Percentiles rank a stretch among this genome's conserved stretches.
Conservation (phyloP, 1,140 invertebrate species). For the Matsumurasca onukii region DNA sequence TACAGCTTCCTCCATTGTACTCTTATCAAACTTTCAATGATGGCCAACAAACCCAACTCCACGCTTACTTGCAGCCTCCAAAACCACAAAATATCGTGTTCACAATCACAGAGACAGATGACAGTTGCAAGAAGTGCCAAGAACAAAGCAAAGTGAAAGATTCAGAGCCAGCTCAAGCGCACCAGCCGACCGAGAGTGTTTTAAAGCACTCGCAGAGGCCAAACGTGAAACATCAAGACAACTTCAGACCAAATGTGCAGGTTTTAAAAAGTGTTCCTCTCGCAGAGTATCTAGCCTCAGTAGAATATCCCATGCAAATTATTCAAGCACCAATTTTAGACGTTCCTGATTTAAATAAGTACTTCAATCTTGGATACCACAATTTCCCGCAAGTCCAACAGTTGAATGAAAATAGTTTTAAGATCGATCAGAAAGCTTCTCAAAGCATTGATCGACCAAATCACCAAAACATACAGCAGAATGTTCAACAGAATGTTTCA, state of each 20-base stretch:
- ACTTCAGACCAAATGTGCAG: constrained; percentile 1
- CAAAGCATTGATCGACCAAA: not conserved
- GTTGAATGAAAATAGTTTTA: constrained; percentile 11
- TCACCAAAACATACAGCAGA: not conserved
- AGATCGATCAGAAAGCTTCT: constrained; percentile 18
- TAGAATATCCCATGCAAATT: constrained; percentile 44
- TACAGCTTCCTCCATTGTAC: constrained; percentile 16
- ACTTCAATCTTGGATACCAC: constrained; percentile 36
- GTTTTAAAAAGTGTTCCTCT: constrained; percentile 41
- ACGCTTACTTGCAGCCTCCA: constrained; percentile 18
- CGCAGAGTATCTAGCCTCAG: constrained; percentile 41
- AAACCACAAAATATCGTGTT: not conserved
- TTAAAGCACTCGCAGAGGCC: not conserved
- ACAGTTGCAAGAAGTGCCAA: constrained; percentile 17
- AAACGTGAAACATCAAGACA: not conserved
- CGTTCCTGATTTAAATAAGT: constrained; percentile 37
- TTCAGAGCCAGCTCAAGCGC: constrained; percentile 29
- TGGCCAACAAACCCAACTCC: constrained; percentile 4
- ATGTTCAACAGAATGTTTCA: not conserved
- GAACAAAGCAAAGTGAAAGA: constrained; percentile 15
- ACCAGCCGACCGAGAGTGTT: constrained; percentile 21
- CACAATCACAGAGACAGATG: constrained; percentile 8
- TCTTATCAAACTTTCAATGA: constrained; percentile 23
- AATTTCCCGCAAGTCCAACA: constrained; percentile 27
- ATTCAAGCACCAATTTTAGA: constrained; percentile 42